Percentiles rank a stretch among this genome's conserved stretches.
Evolutionary conservation across 2,888 invertebrate genomes (phyloP).

Genomic region (Nymphalis polychloros): DNA sequence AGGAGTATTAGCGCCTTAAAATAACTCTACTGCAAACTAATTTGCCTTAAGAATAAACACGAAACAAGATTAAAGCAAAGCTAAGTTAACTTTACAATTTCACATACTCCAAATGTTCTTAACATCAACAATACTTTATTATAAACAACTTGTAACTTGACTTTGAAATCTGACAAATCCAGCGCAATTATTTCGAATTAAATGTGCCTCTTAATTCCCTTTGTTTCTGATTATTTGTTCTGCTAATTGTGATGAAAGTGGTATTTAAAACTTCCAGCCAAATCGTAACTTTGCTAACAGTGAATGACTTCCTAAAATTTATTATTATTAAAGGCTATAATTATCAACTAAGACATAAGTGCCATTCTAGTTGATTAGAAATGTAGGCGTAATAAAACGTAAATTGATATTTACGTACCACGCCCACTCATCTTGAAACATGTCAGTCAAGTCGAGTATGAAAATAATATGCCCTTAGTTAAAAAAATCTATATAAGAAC

Average conservation of each 20-base stretch:
- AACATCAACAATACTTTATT: background rate
- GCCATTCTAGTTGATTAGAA: background rate
- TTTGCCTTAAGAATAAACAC: too few species aligned
- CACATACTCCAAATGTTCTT: background rate
- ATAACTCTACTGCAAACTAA: too few species aligned
- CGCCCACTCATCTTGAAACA: too few species aligned
- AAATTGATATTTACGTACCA: background rate
- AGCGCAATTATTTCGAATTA: conserved; percentile 50
- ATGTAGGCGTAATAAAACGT: background rate
- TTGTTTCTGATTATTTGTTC: conserved; percentile 55
- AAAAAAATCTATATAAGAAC: too few species aligned
- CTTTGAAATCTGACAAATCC: conserved; percentile 46
- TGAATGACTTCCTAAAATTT: conserved; percentile 50
- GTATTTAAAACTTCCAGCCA: conserved; percentile 53
- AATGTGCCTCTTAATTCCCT: conserved; percentile 50
- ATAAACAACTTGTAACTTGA: conserved; percentile 19
- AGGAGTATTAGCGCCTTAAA: too few species aligned
- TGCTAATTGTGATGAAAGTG: conserved; percentile 54
- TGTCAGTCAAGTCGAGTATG: too few species aligned
- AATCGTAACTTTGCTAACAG: conserved; percentile 56
- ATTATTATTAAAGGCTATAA: conserved; percentile 40
- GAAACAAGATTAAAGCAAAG: too few species aligned
- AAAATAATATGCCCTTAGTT: too few species aligned
- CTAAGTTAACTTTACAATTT: background rate
- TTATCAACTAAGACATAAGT: conserved; percentile 17